Conservation (phyloP, 1,140 invertebrate species). For the Antheraea pernyi region DNA sequence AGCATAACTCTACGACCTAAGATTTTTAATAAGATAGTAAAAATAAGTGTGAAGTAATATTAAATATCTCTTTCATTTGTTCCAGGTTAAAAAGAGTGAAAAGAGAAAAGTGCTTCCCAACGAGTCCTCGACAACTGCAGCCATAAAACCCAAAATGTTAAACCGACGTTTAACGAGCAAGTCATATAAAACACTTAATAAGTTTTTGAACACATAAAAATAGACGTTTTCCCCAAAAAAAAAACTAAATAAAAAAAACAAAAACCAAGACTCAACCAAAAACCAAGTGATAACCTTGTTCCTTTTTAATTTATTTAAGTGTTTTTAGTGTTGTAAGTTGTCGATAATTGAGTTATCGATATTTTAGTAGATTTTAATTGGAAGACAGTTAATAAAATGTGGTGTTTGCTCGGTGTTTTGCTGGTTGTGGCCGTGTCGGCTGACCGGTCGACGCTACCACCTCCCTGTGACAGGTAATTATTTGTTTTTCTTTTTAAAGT, state of each 20-base stretch:
- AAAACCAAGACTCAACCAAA: slow-evolving; percentile 26
- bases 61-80: slow-evolving; percentile 26
- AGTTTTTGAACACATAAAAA: slow-evolving; percentile 62
- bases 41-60: too few species aligned
- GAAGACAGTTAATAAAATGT: slow-evolving; percentile 42
- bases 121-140: slow-evolving; percentile 19
- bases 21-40: too few species aligned
- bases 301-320: slow-evolving; percentile 50
- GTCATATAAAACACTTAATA: slow-evolving; percentile 52
- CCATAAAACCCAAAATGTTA: slow-evolving; percentile 53
- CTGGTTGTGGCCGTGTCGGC: slow-evolving; percentile 36
- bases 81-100: slow-evolving; percentile 36
- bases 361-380: slow-evolving; percentile 17
- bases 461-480: slow-evolving; percentile 63
- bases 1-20: too few species aligned
- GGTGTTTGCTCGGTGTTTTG: slow-evolving; percentile 36
- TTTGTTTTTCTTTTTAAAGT: not conserved
- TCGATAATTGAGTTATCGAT: slow-evolving; percentile 27
- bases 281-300: slow-evolving; percentile 39
- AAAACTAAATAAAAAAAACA: not conserved
- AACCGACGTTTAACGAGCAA: slow-evolving; percentile 48
- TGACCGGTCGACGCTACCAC: slow-evolving; percentile 54
- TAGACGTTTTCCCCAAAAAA: not conserved
- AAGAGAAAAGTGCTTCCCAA: slow-evolving; percentile 5
- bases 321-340: slow-evolving; percentile 56